A percentile compares a stretch with the other conserved stretches of the same genome.
Conservation (phyloP, 2,888 invertebrate genomes). For the Lepeophtheirus nordmannii region DNA sequence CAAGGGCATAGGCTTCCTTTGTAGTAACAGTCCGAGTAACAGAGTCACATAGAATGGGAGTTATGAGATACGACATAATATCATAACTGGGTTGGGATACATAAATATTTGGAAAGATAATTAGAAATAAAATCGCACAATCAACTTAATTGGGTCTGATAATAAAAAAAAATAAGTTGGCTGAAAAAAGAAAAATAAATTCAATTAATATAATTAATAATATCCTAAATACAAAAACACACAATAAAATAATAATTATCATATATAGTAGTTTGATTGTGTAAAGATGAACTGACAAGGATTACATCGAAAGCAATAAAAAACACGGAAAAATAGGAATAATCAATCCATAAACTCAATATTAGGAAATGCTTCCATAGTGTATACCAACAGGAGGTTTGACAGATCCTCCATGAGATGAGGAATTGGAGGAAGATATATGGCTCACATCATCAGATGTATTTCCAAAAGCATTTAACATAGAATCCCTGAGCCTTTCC, state of each 20-base stretch:
- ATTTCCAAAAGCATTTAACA: conserved; percentile 44
- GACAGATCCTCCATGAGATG: conserved; percentile 1
- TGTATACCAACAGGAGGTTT: conserved; percentile 8
- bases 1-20: not conserved
- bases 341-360: not conserved
- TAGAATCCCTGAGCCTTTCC: conserved; percentile 61
- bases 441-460: conserved; percentile 21
- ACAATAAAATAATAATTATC: not conserved
- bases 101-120: too few relatives aligned
- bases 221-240: conserved; percentile 1
- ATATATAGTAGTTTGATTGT: not conserved
- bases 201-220: not conserved
- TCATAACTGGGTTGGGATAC: not conserved
- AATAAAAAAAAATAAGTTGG: not conserved
- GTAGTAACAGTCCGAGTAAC: not conserved
- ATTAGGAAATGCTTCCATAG: conserved; percentile 14
- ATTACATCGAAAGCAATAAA: not conserved
- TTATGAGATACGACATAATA: not conserved
- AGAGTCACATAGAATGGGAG: conserved; percentile 1
- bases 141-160: too few relatives aligned
- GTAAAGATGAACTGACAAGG: not conserved
- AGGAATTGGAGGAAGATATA: conserved; percentile 3
- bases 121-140: too few relatives aligned
- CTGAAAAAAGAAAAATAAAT: not conserved
- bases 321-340: not conserved